phyloP scores from a whole-genome alignment of 53 echinoderm and acorn worm species.

The Temnopleurus reevesii region DNA sequence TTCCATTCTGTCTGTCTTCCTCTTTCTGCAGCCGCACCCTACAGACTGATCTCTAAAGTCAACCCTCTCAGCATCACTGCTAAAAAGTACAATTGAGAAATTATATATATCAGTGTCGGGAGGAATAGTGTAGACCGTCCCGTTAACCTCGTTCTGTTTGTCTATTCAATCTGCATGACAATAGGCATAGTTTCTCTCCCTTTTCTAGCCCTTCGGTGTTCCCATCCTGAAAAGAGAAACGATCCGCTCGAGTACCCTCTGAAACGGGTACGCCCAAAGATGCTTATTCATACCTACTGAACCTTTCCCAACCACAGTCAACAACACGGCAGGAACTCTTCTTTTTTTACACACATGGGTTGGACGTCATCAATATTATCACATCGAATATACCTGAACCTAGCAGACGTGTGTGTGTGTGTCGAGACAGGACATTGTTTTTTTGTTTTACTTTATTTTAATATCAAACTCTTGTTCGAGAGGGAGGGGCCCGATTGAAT shows the following conservation, averaged over 20 bases:
- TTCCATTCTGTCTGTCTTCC: no score
- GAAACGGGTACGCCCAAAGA: slow-evolving; percentile 34
- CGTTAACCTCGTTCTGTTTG: slow-evolving; percentile 14
- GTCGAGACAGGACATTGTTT: neutral
- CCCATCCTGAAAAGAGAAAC: neutral
- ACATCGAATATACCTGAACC: neutral
- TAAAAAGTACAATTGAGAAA: neutral
- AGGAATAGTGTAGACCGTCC: neutral
- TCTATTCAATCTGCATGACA: slow-evolving; percentile 39
- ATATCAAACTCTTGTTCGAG: neutral
- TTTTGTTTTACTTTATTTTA: neutral
- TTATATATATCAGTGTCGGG: no score
- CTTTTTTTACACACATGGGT: neutral
- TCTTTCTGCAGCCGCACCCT: neutral
- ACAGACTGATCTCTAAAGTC: neutral
- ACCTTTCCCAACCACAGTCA: neutral
- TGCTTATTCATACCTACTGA: neutral
- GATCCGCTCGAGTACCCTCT: slow-evolving; percentile 18
- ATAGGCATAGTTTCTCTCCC: neutral
- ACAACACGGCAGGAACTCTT: neutral
- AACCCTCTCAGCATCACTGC: neutral
- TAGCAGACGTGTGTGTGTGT: neutral
- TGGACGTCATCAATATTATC: neutral
- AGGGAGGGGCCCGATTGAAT: neutral
- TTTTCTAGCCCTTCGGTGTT: neutral